Conservation (phyloP, 1,140 invertebrate genomes). For the Megalonaias nervosa region DNA sequence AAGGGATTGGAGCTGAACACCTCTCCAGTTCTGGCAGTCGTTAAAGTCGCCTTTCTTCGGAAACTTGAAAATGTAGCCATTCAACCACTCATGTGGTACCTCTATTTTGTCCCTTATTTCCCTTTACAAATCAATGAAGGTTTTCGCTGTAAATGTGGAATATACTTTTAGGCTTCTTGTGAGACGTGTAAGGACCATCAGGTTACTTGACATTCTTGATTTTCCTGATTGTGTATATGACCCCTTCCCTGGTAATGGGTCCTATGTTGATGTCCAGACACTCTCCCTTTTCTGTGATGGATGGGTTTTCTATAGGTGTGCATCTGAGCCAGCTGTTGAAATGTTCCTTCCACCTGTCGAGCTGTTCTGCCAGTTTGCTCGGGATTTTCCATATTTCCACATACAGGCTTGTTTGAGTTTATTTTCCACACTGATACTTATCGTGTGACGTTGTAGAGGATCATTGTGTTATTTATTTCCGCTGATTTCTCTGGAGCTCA, state of each 20-base stretch:
- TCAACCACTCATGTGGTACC: constrained; percentile 26
- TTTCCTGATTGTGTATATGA: not conserved
- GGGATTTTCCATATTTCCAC: not conserved
- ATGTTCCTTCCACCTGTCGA: constrained; percentile 3
- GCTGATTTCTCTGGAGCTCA: too few relatives aligned
- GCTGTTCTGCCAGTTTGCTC: not conserved
- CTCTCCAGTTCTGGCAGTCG: constrained; percentile 47
- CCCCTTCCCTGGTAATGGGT: not conserved
- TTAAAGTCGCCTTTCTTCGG: constrained; percentile 38
- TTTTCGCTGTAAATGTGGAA: not conserved
- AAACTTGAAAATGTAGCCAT: constrained; percentile 29
- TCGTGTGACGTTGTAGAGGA: too few relatives aligned
- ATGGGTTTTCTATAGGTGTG: not conserved
- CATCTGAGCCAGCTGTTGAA: not conserved
- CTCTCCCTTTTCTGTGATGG: not conserved
- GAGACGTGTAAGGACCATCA: constrained; percentile 31
- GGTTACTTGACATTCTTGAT: constrained; percentile 4
- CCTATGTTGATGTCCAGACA: not conserved
- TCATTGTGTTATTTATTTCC: too few relatives aligned
- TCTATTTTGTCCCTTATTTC: constrained; percentile 23
- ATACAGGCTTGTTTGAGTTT: constrained; percentile 1
- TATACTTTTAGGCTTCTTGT: constrained; percentile 30
- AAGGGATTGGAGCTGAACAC: constrained; percentile 45
- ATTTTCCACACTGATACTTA: too few relatives aligned
- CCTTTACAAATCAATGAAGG: constrained; percentile 2